phyloP scores from a whole-genome alignment of 2,888 invertebrate genomes.

The Stenoptilia bipunctidactyla region DNA sequence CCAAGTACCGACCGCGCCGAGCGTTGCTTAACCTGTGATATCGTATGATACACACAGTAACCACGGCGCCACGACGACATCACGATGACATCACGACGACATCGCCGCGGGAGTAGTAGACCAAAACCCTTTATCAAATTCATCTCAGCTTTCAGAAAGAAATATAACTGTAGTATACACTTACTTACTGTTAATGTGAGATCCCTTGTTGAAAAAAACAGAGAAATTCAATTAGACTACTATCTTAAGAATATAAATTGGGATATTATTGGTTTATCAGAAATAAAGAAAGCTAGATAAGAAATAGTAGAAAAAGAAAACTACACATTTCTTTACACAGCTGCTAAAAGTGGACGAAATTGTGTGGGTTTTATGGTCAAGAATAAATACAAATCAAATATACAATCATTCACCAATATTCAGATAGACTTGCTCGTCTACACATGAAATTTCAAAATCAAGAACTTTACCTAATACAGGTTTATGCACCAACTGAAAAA shows the following conservation, averaged over 20 bases:
- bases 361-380: slow-evolving; percentile 11
- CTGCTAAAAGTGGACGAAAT: slow-evolving; percentile 3
- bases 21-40: too few species aligned
- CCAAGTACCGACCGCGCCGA: too few species aligned
- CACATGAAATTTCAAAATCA: slow-evolving; percentile 2
- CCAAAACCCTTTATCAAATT: neutral
- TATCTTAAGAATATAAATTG: neutral
- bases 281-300: slow-evolving; percentile 3
- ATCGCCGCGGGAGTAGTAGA: too few species aligned
- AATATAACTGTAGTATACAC: neutral
- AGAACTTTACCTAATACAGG: slow-evolving; percentile 6
- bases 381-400: slow-evolving; percentile 9
- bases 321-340: slow-evolving; percentile 5
- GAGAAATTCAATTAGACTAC: neutral
- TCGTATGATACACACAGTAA: too few species aligned
- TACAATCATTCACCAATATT: slow-evolving; percentile 8
- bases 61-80: too few species aligned
- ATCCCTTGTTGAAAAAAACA: neutral
- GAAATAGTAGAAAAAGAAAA: slow-evolving; percentile 2
- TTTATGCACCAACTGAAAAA: neutral
- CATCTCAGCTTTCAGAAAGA: neutral
- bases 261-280: slow-evolving; percentile 6
- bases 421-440: slow-evolving; percentile 5
- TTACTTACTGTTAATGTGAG: neutral
- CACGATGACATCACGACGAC: too few species aligned